Evolutionary conservation across 2,797 vertebrate species (phyloP).

Genomic region (Gymnocypris eckloni): DNA sequence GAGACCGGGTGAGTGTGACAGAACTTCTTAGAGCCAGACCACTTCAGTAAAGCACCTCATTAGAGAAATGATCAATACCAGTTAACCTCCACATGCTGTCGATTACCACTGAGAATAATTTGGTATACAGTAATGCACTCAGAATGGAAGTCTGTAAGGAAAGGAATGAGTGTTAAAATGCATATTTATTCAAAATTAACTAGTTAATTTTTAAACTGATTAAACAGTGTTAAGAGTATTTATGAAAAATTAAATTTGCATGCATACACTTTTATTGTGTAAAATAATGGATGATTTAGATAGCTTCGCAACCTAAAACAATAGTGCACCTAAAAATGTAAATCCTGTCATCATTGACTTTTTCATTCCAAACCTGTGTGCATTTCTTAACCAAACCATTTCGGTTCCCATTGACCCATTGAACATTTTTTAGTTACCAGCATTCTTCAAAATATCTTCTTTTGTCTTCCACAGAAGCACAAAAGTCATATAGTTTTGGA

Average conservation of each 20-base stretch:
- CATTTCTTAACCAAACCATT: background rate
- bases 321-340: background rate
- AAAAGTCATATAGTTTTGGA: background rate
- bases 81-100: background rate
- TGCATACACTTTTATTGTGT: background rate
- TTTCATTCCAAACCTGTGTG: background rate
- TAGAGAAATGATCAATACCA: background rate
- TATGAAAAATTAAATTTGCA: background rate
- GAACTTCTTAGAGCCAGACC: background rate
- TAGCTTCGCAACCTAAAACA: background rate
- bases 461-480: background rate
- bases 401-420: background rate
- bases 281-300: background rate
- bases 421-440: background rate
- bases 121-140: background rate
- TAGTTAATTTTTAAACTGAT: too few relatives aligned
- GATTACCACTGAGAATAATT: background rate
- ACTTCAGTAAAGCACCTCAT: background rate
- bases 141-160: background rate
- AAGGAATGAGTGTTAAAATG: background rate
- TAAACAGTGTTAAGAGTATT: background rate
- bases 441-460: background rate
- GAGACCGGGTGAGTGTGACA: conserved; percentile 89
- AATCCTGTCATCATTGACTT: background rate
- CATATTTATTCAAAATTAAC: background rate